Base-by-base conservation (phyloP, 2,888 invertebrate species). In the Euplagia quadripunctaria region DNA sequence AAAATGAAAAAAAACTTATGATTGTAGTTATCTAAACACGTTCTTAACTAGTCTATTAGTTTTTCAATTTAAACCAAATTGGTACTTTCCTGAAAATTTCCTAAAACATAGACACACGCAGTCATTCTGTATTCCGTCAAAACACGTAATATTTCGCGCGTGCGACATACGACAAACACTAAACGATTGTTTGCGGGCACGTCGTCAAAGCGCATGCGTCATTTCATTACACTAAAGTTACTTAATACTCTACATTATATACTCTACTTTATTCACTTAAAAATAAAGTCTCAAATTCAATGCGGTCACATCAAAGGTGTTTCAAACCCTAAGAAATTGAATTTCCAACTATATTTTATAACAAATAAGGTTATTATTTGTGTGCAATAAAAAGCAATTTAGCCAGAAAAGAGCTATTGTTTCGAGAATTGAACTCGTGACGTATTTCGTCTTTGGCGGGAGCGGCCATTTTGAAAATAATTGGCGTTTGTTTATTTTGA, bases 171-270 rank as follows among this genome's bases (percentile, higher is more conserved):
- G 82, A 46, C 64, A 81, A 87, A 87, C 85, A 87, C 85, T 81
- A 76, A 78, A 52, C 81, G 78, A 89, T 89, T 90, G 90, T 89
- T 89, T 83, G 72, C 74, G 82, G 82, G 81, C 83, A 82, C 81
- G 79, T 86, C 77, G 75, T 68, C 72, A 78, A 72, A 77, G 72
- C 82, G 84, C 85, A 81, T 86, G 84, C 86, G 84, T 84, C 83
- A 82, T 73, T 78, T 72, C 70, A 76, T 75, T 72, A 67, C 58
- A 72, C 42, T 17, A 73, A 20, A 64, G 17, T 52, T 17, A 42
- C 1, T 14, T 20, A 46, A 7, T 6, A 43, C 20, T 3, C 4
- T 12, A 43, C 58, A 46, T 49, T 52, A 9, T 6, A 71, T 70
- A 58, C 64, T 55, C 14, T 55, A 61, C 69, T 63, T 63, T 72